Percentiles rank a stretch among this genome's conserved stretches.
These are phyloP conservation scores for Sylvietta virens DNA, from an alignment of 2,113 vertebrate species.

Conservation along the genomic window DNA sequence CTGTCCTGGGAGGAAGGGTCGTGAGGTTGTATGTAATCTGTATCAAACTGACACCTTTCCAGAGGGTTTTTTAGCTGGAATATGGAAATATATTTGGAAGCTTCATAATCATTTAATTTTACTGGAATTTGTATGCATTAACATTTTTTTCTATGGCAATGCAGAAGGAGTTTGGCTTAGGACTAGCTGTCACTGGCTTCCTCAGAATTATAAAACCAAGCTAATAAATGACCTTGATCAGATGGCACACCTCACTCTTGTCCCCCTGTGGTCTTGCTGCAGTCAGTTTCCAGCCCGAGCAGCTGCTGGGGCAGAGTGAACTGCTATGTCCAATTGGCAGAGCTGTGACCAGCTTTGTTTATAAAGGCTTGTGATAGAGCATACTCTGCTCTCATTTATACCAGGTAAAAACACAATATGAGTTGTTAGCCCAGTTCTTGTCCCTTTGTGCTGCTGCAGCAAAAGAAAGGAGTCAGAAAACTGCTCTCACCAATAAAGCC, in stretches of 20 bases:
- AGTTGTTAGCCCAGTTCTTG: not conserved
- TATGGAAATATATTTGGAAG: not conserved
- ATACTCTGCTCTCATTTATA: not conserved
- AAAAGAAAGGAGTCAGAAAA: not conserved
- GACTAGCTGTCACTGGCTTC: not conserved
- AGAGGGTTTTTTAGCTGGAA: not conserved
- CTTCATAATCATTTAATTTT: not conserved
- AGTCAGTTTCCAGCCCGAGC: not conserved
- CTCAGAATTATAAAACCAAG: not conserved
- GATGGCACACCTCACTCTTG: not conserved
- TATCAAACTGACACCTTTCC: not conserved
- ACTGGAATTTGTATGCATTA: not conserved
- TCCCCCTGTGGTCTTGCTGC: not conserved
- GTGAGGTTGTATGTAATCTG: not conserved
- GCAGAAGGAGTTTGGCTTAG: not conserved
- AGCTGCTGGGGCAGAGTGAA: not conserved
- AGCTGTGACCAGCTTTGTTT: not conserved
- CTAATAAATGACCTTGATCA: not conserved
- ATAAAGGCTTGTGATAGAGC: not conserved
- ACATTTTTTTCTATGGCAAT: not conserved
- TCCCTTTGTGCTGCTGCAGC: not conserved
- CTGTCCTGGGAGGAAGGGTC: not conserved
- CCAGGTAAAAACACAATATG: not conserved
- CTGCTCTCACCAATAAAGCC: fast-evolving
- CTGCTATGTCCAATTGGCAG: not conserved